Evolutionary conservation across 2,888 invertebrate genomes (phyloP).

Genomic region (Eupeodes luniger): DNA sequence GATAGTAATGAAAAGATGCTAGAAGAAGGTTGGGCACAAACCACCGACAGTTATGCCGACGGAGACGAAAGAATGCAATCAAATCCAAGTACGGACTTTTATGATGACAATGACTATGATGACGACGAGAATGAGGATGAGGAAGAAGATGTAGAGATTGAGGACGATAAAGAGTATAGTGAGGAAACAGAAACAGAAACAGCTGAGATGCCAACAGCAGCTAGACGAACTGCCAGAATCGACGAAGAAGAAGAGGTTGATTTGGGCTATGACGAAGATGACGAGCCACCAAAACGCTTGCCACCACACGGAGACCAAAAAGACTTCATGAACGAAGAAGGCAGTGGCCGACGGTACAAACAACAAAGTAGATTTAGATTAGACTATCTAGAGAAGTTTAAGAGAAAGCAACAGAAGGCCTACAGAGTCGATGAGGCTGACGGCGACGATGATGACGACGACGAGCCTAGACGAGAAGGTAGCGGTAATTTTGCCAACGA

Average conservation of each 20-base stretch:
- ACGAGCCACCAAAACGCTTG: slow-evolving; percentile 80
- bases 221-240: slow-evolving; percentile 36
- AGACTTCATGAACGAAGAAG: slow-evolving; percentile 82
- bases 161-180: slow-evolving; percentile 69
- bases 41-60: slow-evolving; percentile 68
- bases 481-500: slow-evolving; percentile 78
- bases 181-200: slow-evolving; percentile 57
- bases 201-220: slow-evolving; percentile 42
- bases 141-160: slow-evolving; percentile 56
- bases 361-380: slow-evolving; percentile 79
- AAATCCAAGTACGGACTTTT: slow-evolving; percentile 80
- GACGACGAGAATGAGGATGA: slow-evolving; percentile 76
- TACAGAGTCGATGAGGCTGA: slow-evolving; percentile 77
- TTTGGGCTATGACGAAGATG: slow-evolving; percentile 83
- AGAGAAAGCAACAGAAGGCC: slow-evolving; percentile 79
- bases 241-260: slow-evolving; percentile 81
- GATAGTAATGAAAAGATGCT: slow-evolving; percentile 54
- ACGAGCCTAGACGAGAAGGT: slow-evolving; percentile 79
- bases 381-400: slow-evolving; percentile 80
- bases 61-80: slow-evolving; percentile 80
- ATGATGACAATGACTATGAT: slow-evolving; percentile 79
- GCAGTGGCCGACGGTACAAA: slow-evolving; percentile 80
- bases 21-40: slow-evolving; percentile 61
- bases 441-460: slow-evolving; percentile 79
- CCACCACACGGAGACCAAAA: slow-evolving; percentile 79